Percentiles rank a stretch among this genome's conserved stretches.
Evolutionary conservation across 2,888 invertebrate genomes (phyloP).

Genomic region (Leucoptera coffeella): DNA sequence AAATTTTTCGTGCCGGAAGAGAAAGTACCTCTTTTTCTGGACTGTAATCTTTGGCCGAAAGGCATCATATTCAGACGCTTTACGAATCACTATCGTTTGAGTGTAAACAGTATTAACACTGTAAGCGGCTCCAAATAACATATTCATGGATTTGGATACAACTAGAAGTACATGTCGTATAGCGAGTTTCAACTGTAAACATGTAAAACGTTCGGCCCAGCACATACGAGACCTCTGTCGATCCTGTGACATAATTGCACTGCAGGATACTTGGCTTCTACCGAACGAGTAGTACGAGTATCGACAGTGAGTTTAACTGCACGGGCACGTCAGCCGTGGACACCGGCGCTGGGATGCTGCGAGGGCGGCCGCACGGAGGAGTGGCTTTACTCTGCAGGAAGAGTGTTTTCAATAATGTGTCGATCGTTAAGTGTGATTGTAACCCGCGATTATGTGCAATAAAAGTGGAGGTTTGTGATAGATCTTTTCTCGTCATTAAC

Average conservation of each 20-base stretch:
- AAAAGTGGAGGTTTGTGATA: background rate
- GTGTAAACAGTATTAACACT: too few relatives aligned
- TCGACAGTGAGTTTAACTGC: slow-evolving; percentile 1
- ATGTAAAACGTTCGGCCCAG: slow-evolving; percentile 1
- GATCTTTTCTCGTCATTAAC: background rate
- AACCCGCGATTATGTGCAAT: background rate
- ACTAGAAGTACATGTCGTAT: too few relatives aligned
- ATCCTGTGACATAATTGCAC: slow-evolving; percentile 1
- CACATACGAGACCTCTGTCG: background rate
- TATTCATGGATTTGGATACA: too few relatives aligned
- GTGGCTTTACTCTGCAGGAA: slow-evolving; percentile 3
- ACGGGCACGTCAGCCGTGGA: slow-evolving; percentile 4
- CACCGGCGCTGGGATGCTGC: slow-evolving; percentile 4
- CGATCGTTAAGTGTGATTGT: background rate
- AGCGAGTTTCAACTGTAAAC: slow-evolving; percentile 2
- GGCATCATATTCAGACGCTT: slow-evolving; percentile 1
- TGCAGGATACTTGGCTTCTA: slow-evolving; percentile 3
- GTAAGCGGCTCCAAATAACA: too few relatives aligned
- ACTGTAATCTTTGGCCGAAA: slow-evolving; percentile 1
- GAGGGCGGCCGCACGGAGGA: slow-evolving; percentile 4
- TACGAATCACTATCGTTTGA: too few relatives aligned
- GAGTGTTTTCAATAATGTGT: background rate
- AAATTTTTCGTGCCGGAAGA: background rate
- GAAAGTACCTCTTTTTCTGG: background rate
- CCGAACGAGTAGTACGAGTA: background rate